Conservation (phyloP, 1,140 invertebrate genomes). For the Saccostrea cuccullata region DNA sequence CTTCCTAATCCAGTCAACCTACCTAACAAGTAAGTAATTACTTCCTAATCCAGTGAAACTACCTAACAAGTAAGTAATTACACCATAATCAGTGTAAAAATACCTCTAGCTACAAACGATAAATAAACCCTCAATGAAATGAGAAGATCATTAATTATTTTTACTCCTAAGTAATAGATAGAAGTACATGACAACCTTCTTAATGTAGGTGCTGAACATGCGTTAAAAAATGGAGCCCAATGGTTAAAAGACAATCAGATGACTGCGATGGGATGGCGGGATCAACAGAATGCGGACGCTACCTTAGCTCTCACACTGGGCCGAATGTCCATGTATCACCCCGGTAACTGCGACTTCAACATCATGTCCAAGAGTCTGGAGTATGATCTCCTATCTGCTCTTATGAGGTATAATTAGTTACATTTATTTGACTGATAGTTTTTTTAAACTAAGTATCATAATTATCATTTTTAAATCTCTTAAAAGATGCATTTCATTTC, state of each 20-base stretch:
- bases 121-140: too few relatives aligned
- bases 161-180: neutral
- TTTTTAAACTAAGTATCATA: too few relatives aligned
- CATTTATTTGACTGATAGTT: neutral
- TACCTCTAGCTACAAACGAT: too few relatives aligned
- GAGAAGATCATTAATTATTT: too few relatives aligned
- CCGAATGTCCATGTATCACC: neutral
- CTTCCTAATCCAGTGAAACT: too few relatives aligned
- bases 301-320: constrained; percentile 7
- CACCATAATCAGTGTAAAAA: too few relatives aligned
- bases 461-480: neutral
- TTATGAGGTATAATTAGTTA: neutral
- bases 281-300: constrained; percentile 14
- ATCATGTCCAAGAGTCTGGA: neutral
- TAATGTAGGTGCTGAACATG: constrained; percentile 9
- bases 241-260: constrained; percentile 20
- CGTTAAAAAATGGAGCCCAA: neutral
- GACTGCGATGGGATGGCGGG: neutral
- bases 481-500: too few relatives aligned
- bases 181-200: neutral
- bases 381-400: constrained; percentile 5
- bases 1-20: neutral
- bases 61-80: too few relatives aligned
- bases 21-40: too few relatives aligned
- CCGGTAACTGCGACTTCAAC: constrained; percentile 15